Conservation (phyloP, 2,797 vertebrate genomes). For the Acomys russatus region DNA sequence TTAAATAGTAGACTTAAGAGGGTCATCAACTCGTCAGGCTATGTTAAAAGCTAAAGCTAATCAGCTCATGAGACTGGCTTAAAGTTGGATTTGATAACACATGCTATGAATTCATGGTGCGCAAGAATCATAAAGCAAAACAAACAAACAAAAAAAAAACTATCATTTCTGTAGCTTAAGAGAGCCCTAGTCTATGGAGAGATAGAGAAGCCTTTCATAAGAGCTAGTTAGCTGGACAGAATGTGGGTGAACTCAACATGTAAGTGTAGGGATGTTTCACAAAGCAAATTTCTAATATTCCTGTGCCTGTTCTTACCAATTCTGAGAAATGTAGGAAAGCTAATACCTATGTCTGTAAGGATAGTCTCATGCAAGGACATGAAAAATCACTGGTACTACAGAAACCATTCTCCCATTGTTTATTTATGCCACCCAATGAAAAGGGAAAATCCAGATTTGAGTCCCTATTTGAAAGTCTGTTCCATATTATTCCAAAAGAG, state of each 20-base stretch:
- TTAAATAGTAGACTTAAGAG: conserved; percentile 52
- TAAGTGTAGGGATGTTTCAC: neutral
- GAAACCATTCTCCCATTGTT: neutral
- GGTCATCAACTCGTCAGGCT: neutral
- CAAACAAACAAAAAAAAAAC: neutral
- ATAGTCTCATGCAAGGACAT: neutral
- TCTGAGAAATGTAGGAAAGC: neutral
- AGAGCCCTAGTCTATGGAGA: neutral
- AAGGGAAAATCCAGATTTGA: neutral
- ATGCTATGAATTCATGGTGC: neutral
- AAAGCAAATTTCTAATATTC: neutral
- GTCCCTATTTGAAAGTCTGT: neutral
- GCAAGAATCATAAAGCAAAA: neutral
- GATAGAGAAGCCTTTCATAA: neutral
- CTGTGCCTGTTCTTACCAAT: neutral
- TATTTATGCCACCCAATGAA: neutral
- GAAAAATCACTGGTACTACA: fast-evolving
- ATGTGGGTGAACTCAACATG: neutral
- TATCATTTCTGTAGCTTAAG: neutral
- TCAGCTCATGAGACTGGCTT: conserved; percentile 15
- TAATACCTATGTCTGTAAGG: neutral
- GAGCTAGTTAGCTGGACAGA: neutral
- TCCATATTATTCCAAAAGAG: conserved; percentile 22
- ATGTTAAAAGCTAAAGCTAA: neutral
- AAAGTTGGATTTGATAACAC: neutral